These are phyloP conservation scores for Agonum fuliginosum DNA, from an alignment of 2,888 invertebrate genomes.

Conservation along the genomic window DNA sequence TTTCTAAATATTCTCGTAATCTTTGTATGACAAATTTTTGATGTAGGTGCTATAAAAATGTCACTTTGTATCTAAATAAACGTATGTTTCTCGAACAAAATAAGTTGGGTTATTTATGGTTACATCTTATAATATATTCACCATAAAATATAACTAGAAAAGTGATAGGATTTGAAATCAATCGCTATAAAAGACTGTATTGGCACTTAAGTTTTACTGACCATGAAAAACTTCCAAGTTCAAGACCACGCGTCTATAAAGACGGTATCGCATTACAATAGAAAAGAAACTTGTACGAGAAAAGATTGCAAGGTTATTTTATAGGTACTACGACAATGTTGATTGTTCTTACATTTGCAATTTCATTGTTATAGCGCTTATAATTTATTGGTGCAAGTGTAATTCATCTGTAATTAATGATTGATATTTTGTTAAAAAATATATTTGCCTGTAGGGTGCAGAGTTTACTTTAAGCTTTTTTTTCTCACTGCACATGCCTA, in stretches of 20 bases:
- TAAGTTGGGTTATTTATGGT: not conserved
- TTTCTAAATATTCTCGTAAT: not conserved
- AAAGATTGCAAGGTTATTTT: not conserved
- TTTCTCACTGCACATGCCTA: too few species aligned
- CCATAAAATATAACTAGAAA: not conserved
- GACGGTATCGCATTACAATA: too few species aligned
- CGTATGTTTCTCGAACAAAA: too few species aligned
- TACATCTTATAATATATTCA: not conserved
- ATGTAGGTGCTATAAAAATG: not conserved
- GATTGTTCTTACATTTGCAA: too few species aligned
- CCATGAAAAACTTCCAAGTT: conserved; percentile 3
- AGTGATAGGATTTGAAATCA: conserved; percentile 17
- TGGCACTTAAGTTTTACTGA: conserved; percentile 24
- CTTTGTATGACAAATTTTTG: too few species aligned
- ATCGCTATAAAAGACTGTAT: conserved; percentile 14
- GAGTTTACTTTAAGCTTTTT: too few species aligned
- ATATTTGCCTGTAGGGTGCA: too few species aligned
- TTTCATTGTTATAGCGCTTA: too few species aligned
- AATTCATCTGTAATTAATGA: too few species aligned
- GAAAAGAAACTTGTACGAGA: too few species aligned
- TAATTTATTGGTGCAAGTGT: too few species aligned
- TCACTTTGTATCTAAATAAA: not conserved
- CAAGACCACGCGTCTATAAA: conserved; percentile 4
- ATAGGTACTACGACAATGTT: not conserved
- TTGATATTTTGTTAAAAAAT: too few species aligned